A percentile compares a stretch with the other conserved stretches of the same genome.
Conservation (phyloP, 1,140 invertebrate species). For the Heliconius himera region DNA sequence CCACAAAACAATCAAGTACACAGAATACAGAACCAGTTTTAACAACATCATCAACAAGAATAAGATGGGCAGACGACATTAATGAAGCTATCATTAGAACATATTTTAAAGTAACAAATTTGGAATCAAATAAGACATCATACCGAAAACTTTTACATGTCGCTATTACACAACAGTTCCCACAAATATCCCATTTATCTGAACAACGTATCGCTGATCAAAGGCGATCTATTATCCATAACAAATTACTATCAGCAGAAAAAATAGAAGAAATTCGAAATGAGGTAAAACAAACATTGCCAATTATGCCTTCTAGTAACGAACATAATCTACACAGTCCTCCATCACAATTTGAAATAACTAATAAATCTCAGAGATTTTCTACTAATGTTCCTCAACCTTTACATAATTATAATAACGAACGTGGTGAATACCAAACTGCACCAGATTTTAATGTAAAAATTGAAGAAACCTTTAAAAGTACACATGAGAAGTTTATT, state of each 20-base stretch:
- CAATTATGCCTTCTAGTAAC: no score
- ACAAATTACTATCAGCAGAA: conserved; percentile 14
- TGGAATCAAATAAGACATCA: conserved; percentile 12
- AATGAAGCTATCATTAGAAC: conserved; percentile 9
- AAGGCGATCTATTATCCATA: conserved; percentile 29
- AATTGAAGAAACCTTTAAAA: not conserved
- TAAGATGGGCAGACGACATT: not conserved
- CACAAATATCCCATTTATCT: conserved; percentile 19
- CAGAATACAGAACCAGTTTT: no score
- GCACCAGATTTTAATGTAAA: no score
- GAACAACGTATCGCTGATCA: conserved; percentile 37
- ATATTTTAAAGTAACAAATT: conserved; percentile 7
- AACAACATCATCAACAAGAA: not conserved
- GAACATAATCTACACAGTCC: not conserved
- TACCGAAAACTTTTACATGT: conserved; percentile 12
- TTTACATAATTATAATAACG: no score
- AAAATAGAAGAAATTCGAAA: conserved; percentile 17
- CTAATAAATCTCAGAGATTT: no score
- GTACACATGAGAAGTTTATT: not conserved
- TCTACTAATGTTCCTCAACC: no score
- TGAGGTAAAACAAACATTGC: conserved; percentile 15
- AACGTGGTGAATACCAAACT: no score
- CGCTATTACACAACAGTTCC: conserved; percentile 10
- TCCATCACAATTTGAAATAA: not conserved
- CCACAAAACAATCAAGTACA: no score